A percentile compares a stretch with the other conserved stretches of the same genome.
These are phyloP conservation scores for Schrankia costaestrigalis DNA, from an alignment of 2,888 invertebrate species.

Conservation along the genomic window DNA sequence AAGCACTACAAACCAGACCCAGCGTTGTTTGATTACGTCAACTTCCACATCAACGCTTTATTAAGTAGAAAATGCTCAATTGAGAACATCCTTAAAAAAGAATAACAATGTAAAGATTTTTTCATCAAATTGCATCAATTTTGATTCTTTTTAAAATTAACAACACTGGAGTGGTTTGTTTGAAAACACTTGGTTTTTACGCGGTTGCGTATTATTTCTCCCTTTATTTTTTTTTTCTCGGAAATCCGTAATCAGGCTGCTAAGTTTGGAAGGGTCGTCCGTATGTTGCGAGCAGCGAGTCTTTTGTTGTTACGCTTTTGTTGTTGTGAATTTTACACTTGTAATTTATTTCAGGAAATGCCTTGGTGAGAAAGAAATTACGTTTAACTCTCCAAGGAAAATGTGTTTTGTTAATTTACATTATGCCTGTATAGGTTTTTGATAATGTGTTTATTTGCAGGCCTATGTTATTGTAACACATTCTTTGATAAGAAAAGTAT, in stretches of 20 bases:
- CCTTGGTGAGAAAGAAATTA: constrained; percentile 78
- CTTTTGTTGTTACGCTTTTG: constrained; percentile 79
- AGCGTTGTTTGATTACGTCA: constrained; percentile 64
- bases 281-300: constrained; percentile 78
- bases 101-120: constrained; percentile 12
- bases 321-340: constrained; percentile 81
- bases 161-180: constrained; percentile 45
- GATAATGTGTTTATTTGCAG: constrained; percentile 40
- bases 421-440: constrained; percentile 60
- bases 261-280: constrained; percentile 79
- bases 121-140: constrained; percentile 24
- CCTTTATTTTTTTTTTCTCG: constrained; percentile 64
- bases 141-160: constrained; percentile 34
- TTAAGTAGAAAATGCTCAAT: constrained; percentile 55
- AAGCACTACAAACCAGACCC: constrained; percentile 68
- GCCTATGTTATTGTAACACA: constrained; percentile 23
- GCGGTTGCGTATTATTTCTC: constrained; percentile 61
- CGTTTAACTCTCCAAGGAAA: constrained; percentile 75
- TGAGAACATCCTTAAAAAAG: constrained; percentile 45
- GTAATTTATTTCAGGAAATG: constrained; percentile 81
- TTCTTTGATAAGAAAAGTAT: constrained; percentile 7
- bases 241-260: constrained; percentile 80
- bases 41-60: constrained; percentile 64
- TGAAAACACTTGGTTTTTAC: constrained; percentile 53
- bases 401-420: constrained; percentile 77